A percentile compares a stretch with the other conserved stretches of the same genome.
Evolutionary conservation across 2,888 invertebrate genomes (phyloP).

Genomic region (Acleris laterana): DNA sequence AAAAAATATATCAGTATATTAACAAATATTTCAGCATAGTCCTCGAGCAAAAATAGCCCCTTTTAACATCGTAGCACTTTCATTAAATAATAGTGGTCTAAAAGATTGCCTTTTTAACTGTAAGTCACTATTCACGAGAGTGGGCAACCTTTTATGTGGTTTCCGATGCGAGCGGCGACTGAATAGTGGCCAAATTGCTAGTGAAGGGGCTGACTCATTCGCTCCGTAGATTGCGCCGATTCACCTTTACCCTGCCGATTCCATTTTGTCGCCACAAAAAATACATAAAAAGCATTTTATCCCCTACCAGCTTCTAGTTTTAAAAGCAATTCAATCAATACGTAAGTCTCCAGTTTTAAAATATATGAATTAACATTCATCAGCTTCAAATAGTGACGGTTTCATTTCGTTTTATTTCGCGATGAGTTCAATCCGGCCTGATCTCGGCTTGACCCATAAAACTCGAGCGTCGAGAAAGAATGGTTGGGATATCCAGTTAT

Average conservation of each 20-base stretch:
- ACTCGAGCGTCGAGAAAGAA: conserved; percentile 67
- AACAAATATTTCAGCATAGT: not conserved
- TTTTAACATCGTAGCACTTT: conserved; percentile 13
- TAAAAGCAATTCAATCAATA: not conserved
- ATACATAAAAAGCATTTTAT: conserved; percentile 29
- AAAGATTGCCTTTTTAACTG: conserved; percentile 55
- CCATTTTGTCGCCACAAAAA: conserved; percentile 45
- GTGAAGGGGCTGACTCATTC: conserved; percentile 71
- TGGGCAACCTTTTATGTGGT: conserved; percentile 71
- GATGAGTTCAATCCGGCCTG: conserved; percentile 65
- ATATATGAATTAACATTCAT: conserved; percentile 1
- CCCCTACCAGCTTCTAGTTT: not conserved
- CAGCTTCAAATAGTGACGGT: conserved; percentile 39
- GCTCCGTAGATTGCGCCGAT: conserved; percentile 65
- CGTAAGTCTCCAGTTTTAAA: not conserved
- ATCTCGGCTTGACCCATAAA: conserved; percentile 80
- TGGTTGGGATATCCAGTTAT: conserved; percentile 67
- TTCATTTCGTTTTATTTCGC: conserved; percentile 48
- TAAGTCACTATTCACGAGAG: conserved; percentile 55
- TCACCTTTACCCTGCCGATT: conserved; percentile 61
- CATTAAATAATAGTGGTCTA: conserved; percentile 19
- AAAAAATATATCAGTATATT: too few relatives aligned
- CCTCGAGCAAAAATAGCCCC: not conserved
- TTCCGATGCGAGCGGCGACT: conserved; percentile 67
- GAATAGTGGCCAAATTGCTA: conserved; percentile 77